These are phyloP conservation scores for Exaiptasia diaphana DNA, from an alignment of 64 coral and sea anemone species.

Conservation along the genomic window DNA sequence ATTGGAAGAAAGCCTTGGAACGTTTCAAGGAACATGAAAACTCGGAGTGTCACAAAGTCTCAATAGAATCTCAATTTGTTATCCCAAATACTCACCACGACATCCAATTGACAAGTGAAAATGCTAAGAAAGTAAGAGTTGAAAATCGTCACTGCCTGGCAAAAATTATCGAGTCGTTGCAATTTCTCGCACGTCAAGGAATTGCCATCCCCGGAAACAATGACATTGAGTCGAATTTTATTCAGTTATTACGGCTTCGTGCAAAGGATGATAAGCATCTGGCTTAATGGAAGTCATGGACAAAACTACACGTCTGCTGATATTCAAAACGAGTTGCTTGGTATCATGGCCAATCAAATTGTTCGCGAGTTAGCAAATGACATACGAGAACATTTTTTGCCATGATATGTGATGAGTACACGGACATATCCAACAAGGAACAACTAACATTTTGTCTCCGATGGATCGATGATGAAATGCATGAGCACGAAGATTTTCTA, in stretches of 20 bases:
- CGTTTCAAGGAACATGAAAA: slow-evolving; percentile 23
- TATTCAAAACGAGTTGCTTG: slow-evolving; percentile 45
- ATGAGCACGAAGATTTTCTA: slow-evolving; percentile 14
- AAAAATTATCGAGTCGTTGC: slow-evolving; percentile 57
- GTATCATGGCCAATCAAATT: slow-evolving; percentile 40
- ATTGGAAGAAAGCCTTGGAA: slow-evolving; percentile 48
- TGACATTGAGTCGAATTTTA: slow-evolving; percentile 46
- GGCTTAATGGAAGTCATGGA: neutral
- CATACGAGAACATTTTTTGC: slow-evolving; percentile 22
- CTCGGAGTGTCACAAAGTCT: slow-evolving; percentile 37
- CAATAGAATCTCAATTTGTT: neutral
- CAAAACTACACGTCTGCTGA: neutral
- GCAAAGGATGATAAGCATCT: slow-evolving; percentile 53
- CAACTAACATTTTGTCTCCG: slow-evolving; percentile 42
- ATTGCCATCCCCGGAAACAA: slow-evolving; percentile 26
- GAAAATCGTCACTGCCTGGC: slow-evolving; percentile 44
- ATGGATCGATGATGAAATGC: slow-evolving; percentile 27
- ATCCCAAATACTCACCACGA: slow-evolving; percentile 12
- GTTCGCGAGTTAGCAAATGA: slow-evolving; percentile 21
- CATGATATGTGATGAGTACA: slow-evolving; percentile 21
- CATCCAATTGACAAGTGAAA: slow-evolving; percentile 20
- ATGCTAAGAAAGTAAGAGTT: slow-evolving; percentile 3
- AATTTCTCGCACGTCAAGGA: slow-evolving; percentile 54
- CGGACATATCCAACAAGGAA: slow-evolving; percentile 46
- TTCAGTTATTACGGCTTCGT: slow-evolving; percentile 26